Evolutionary conservation across 1,140 invertebrate genomes (phyloP).

Genomic region (Drosophila aff.): DNA sequence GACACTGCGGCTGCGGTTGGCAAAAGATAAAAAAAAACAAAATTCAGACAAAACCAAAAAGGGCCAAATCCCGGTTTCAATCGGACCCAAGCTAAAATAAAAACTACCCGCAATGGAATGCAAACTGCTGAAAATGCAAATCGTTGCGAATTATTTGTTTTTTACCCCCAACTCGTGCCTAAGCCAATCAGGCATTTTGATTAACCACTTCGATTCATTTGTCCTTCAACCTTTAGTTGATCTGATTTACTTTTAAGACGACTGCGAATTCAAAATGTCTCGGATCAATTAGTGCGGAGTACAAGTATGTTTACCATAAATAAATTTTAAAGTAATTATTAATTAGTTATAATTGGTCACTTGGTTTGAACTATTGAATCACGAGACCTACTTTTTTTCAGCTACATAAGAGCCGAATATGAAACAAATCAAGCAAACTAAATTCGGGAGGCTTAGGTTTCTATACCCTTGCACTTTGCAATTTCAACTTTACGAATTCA

Average conservation of each 20-base stretch:
- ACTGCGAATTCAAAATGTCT: too few species aligned
- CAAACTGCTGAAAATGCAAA: constrained; percentile 39
- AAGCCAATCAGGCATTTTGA: constrained; percentile 35
- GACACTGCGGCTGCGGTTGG: constrained; percentile 37
- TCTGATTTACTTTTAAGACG: neutral
- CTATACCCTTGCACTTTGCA: too few species aligned
- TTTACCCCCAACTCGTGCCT: neutral
- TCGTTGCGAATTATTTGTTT: constrained; percentile 29
- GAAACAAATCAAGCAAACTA: too few species aligned
- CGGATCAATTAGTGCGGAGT: too few species aligned
- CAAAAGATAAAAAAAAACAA: constrained; percentile 1
- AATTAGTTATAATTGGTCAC: too few species aligned
- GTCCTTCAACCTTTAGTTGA: constrained; percentile 13
- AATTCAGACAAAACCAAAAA: constrained; percentile 4
- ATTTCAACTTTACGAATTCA: too few species aligned
- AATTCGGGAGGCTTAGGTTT: too few species aligned
- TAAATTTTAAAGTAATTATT: too few species aligned
- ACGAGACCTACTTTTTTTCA: too few species aligned
- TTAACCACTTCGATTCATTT: constrained; percentile 32
- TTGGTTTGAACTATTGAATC: too few species aligned
- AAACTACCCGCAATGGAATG: constrained; percentile 36
- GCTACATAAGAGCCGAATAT: too few species aligned
- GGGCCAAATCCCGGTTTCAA: constrained; percentile 10
- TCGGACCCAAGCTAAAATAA: constrained; percentile 9
- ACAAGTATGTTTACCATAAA: too few species aligned